Conservation (phyloP, 2,113 vertebrate species). For the Thinocorus orbignyianus region DNA sequence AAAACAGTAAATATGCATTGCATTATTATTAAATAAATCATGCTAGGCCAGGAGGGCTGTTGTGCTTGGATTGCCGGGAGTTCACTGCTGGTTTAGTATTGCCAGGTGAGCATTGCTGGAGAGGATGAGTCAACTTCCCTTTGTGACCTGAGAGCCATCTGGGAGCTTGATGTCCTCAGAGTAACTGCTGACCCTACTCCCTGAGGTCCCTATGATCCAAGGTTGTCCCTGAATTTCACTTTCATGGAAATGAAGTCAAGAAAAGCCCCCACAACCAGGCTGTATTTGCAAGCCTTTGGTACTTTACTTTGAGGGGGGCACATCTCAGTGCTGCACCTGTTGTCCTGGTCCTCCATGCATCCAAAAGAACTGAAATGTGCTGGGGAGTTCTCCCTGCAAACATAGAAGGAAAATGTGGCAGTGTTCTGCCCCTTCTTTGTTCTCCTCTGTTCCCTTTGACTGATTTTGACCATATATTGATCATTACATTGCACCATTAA, state of each 20-base stretch:
- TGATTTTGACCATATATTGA: background rate
- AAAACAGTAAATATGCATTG: background rate
- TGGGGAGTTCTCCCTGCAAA: background rate
- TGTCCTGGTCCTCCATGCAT: background rate
- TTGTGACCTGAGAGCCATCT: background rate
- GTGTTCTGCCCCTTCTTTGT: background rate
- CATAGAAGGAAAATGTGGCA: background rate
- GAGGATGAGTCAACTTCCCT: background rate
- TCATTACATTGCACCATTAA: background rate
- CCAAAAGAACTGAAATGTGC: background rate
- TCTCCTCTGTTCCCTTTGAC: background rate
- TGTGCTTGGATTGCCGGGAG: background rate
- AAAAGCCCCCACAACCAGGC: rapidly evolving
- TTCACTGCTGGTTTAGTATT: rapidly evolving
- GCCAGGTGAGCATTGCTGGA: rapidly evolving
- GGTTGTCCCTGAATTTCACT: background rate
- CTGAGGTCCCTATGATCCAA: background rate
- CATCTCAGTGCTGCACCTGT: rapidly evolving
- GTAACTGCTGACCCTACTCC: background rate
- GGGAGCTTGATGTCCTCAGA: background rate
- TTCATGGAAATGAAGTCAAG: background rate
- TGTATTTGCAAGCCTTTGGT: background rate
- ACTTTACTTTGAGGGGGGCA: background rate
- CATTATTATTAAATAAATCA: background rate
- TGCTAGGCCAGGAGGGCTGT: background rate